phyloP scores from a whole-genome alignment of 2,888 invertebrate genomes.

The Metallyticus violacea region DNA sequence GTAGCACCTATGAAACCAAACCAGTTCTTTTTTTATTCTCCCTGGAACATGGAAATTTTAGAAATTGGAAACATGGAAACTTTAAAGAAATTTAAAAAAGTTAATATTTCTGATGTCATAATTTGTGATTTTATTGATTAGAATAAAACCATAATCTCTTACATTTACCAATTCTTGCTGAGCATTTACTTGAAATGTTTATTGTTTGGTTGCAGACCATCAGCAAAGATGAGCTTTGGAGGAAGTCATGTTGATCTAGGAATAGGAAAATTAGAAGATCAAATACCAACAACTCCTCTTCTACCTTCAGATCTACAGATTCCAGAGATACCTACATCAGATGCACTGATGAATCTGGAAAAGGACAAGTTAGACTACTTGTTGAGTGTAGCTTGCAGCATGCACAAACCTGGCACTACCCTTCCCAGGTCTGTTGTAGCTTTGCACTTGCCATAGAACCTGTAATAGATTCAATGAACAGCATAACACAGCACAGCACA shows the following conservation, averaged over 20 bases:
- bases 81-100: too few relatives aligned
- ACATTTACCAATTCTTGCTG: not conserved
- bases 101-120: too few relatives aligned
- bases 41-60: too few relatives aligned
- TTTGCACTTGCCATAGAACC: not conserved
- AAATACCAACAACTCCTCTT: not conserved
- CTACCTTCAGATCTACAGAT: constrained; percentile 19
- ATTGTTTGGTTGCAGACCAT: constrained; percentile 44
- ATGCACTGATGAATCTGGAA: constrained; percentile 46
- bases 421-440: constrained; percentile 37
- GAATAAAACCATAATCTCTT: too few relatives aligned
- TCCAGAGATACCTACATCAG: constrained; percentile 39
- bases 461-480: not conserved
- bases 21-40: too few relatives aligned
- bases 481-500: too few relatives aligned
- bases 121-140: too few relatives aligned
- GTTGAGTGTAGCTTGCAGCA: constrained; percentile 39
- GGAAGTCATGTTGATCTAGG: constrained; percentile 29
- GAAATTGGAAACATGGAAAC: too few relatives aligned
- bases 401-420: constrained; percentile 8
- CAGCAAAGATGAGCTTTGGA: constrained; percentile 56
- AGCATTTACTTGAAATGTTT: not conserved
- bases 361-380: constrained; percentile 46
- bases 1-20: too few relatives aligned
- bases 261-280: constrained; percentile 37